Conservation (phyloP, 1,140 invertebrate genomes). For the Maniola jurtina region DNA sequence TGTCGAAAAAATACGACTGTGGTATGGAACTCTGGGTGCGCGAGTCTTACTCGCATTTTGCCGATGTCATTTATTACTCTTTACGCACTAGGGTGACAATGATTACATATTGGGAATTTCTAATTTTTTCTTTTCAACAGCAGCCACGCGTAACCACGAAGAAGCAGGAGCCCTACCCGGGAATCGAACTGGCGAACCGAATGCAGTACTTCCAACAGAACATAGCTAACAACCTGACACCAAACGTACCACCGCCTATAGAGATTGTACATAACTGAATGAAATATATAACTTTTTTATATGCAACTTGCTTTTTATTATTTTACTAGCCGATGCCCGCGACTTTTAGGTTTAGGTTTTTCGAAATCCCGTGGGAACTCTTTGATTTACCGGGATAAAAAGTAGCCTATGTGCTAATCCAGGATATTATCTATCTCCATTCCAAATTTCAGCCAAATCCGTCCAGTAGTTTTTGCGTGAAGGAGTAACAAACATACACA, state of each 20-base stretch:
- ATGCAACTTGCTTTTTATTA: not conserved
- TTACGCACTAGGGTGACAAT: not conserved
- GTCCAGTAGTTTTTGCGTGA: no score
- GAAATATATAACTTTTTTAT: not conserved
- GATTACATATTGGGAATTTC: not conserved
- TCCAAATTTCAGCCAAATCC: no score
- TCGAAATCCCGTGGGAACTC: no score
- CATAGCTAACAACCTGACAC: conserved; percentile 33
- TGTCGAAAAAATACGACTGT: no score
- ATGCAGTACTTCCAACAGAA: conserved; percentile 53
- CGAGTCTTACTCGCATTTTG: no score
- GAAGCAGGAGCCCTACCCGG: conserved; percentile 47
- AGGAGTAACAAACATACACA: no score
- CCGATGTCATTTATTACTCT: not conserved
- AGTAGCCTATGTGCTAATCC: no score
- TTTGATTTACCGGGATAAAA: no score
- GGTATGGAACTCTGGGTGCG: no score
- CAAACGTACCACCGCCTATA: conserved; percentile 22
- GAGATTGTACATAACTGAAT: conserved; percentile 28
- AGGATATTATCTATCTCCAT: no score
- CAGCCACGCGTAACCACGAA: conserved; percentile 36
- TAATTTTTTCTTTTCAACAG: conserved; percentile 24
- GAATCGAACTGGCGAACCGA: conserved; percentile 44
- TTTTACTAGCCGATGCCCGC: no score
- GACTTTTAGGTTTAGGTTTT: no score